Conservation (phyloP, 2,888 invertebrate genomes). For the Myopa testacea region DNA sequence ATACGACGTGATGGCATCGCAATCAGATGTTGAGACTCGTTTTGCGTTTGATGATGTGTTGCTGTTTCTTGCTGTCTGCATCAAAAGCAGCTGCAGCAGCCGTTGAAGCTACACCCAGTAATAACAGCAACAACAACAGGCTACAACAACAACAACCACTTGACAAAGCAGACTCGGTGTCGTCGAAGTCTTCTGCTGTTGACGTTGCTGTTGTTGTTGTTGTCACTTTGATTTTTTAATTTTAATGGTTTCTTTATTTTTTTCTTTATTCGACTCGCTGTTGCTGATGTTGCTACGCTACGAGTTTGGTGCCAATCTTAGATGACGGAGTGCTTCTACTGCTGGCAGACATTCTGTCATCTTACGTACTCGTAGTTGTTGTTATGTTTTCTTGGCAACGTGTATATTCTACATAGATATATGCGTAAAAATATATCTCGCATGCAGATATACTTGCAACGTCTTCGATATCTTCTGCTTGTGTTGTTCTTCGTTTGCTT, state of each 20-base stretch:
- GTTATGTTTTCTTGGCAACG: neutral
- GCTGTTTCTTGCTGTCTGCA: neutral
- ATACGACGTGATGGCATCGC: conserved; percentile 32
- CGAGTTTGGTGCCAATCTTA: neutral
- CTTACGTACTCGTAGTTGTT: conserved; percentile 12
- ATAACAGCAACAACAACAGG: conserved; percentile 5
- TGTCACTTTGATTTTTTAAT: conserved; percentile 28
- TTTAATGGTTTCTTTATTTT: conserved; percentile 3
- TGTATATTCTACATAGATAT: neutral
- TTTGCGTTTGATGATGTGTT: neutral
- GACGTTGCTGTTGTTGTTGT: neutral
- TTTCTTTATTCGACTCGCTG: neutral
- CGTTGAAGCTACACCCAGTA: neutral
- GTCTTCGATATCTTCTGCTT: conserved; percentile 3
- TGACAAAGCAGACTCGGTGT: conserved; percentile 31
- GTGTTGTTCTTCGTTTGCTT: neutral
- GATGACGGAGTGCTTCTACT: neutral
- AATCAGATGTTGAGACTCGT: neutral
- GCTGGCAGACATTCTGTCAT: conserved; percentile 33
- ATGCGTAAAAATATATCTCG: neutral
- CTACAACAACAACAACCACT: conserved; percentile 12
- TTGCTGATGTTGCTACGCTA: no score
- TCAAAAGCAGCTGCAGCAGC: neutral
- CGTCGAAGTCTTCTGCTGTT: conserved; percentile 19
- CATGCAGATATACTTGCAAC: neutral